Evolutionary conservation across 2,113 vertebrate genomes (phyloP).

Genomic region (Suncus etruscus): DNA sequence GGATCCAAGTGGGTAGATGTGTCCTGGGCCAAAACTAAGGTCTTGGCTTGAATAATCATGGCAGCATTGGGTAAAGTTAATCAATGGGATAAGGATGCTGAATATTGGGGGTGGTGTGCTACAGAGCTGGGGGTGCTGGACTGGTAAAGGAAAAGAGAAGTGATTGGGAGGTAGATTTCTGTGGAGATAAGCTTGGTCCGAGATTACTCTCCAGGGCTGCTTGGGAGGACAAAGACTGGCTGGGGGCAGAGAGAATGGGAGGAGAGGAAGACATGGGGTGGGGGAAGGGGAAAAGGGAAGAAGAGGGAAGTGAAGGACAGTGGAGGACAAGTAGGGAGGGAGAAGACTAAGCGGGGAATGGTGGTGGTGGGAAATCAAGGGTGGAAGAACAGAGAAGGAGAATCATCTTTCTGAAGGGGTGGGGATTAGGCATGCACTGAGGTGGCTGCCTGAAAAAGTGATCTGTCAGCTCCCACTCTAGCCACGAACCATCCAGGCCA

Average conservation of each 20-base stretch:
- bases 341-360: background rate
- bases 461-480: background rate
- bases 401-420: no score
- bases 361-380: background rate
- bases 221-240: background rate
- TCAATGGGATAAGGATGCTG: background rate
- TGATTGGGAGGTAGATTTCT: background rate
- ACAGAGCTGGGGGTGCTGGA: background rate
- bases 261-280: background rate
- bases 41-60: background rate
- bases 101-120: no score
- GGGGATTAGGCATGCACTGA: no score
- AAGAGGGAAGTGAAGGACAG: background rate
- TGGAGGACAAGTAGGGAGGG: conserved; percentile 2
- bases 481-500: background rate
- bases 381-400: background rate
- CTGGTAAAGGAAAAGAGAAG: background rate
- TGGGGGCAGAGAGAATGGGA: background rate
- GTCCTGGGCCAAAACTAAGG: conserved; percentile 14
- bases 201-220: background rate
- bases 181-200: background rate
- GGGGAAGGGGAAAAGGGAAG: background rate
- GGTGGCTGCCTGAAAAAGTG: no score
- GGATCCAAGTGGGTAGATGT: background rate
- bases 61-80: background rate